phyloP scores from a whole-genome alignment of 2,797 vertebrate genomes.

The Helicolenus hilgendorfi region DNA sequence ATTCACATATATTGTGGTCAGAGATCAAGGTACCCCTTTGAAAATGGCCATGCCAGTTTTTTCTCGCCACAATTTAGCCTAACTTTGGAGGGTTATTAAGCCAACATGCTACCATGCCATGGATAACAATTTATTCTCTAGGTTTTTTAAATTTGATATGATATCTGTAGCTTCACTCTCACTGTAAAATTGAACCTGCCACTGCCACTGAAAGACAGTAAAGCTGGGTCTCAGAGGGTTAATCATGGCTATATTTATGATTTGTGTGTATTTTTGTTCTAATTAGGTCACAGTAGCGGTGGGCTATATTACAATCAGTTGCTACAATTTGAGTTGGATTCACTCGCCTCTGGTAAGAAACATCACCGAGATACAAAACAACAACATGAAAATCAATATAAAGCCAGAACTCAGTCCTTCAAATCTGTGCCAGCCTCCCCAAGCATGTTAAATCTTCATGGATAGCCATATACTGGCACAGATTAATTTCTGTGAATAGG shows the following conservation, averaged over 20 bases:
- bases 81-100: no score
- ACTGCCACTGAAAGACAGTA: no score
- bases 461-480: background rate
- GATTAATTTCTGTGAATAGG: conserved; percentile 16
- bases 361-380: background rate
- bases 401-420: background rate
- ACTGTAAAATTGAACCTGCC: no score
- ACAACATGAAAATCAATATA: background rate
- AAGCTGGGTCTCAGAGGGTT: no score
- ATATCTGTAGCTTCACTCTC: no score
- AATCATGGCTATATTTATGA: background rate
- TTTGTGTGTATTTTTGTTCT: background rate
- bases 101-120: no score
- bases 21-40: no score
- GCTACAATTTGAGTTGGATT: background rate
- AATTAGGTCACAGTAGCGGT: background rate
- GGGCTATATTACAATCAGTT: background rate
- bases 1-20: no score
- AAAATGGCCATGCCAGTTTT: no score
- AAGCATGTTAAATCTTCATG: conserved; percentile 25
- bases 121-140: no score
- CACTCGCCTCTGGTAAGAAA: background rate
- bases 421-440: background rate
- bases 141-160: no score
- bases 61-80: no score